Evolutionary conservation across 2,113 vertebrate genomes (phyloP).

Genomic region (Chaenocephalus aceratus): DNA sequence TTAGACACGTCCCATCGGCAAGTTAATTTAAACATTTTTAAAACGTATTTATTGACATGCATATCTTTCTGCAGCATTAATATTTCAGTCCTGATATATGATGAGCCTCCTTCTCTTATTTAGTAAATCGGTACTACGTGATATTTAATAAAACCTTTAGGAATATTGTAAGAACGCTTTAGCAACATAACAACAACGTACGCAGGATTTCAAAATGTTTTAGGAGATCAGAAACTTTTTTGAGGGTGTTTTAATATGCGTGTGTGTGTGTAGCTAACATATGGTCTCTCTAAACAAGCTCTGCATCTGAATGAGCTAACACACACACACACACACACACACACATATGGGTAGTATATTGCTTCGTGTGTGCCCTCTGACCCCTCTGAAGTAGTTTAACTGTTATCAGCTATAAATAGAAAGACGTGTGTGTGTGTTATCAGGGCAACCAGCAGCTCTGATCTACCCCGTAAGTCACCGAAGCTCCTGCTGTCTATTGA

Average conservation of each 20-base stretch:
- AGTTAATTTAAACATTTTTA: conserved; percentile 12
- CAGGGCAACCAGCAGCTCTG: conserved; percentile 49
- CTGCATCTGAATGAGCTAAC: conserved; percentile 35
- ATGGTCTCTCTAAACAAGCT: conserved; percentile 34
- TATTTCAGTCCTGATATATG: neutral
- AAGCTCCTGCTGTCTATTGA: conserved; percentile 63
- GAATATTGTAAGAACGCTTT: neutral
- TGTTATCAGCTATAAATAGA: conserved; percentile 45
- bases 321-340: conserved; percentile 25
- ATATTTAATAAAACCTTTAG: neutral
- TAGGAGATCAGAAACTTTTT: neutral
- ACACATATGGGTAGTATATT: conserved; percentile 20
- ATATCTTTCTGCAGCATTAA: conserved; percentile 33
- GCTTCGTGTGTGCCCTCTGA: conserved; percentile 33
- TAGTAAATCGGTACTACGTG: too few species aligned
- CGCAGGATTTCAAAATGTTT: neutral
- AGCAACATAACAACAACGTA: neutral
- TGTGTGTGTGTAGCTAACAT: conserved; percentile 27
- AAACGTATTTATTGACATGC: conserved; percentile 25
- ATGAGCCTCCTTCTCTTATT: neutral
- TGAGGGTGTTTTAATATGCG: neutral
- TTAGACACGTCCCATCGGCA: conserved; percentile 36
- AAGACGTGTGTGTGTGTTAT: conserved; percentile 34
- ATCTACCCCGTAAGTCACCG: conserved; percentile 64
- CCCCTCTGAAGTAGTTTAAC: conserved; percentile 13